A percentile compares a stretch with the other conserved stretches of the same genome.
Conservation (phyloP, 2,797 vertebrate genomes). For the Acrocephalus scirpaceus region DNA sequence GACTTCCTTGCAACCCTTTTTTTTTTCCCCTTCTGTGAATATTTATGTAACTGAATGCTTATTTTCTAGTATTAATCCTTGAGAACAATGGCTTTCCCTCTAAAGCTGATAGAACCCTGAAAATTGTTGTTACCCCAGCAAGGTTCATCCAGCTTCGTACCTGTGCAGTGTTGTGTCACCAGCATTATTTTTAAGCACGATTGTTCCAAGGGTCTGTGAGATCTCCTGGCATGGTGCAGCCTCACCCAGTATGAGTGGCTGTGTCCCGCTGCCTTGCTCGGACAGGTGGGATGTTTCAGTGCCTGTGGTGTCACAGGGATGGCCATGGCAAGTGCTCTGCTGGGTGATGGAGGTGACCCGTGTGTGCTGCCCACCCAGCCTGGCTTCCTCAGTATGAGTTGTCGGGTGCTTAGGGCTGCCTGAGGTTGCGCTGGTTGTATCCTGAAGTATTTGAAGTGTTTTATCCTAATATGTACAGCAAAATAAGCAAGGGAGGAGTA, state of each 20-base stretch:
- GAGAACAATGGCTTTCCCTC: not conserved
- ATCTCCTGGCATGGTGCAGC: rapidly evolving
- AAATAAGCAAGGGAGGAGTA: not conserved
- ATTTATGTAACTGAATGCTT: not conserved
- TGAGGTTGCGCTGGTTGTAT: not conserved
- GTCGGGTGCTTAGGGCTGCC: rapidly evolving
- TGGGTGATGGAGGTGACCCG: rapidly evolving
- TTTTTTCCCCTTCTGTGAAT: not conserved
- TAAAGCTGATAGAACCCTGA: not conserved
- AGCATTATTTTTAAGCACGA: not conserved
- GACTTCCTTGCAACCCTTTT: not conserved
- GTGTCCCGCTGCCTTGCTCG: rapidly evolving
- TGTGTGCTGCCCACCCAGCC: not conserved
- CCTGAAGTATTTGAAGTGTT: not conserved
- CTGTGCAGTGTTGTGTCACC: rapidly evolving
- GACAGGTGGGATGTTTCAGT: rapidly evolving
- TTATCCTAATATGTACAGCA: not conserved
- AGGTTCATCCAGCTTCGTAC: rapidly evolving
- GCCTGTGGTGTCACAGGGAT: rapidly evolving
- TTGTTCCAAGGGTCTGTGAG: rapidly evolving
- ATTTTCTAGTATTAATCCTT: not conserved
- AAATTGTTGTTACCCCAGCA: not conserved
- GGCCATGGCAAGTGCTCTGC: rapidly evolving
- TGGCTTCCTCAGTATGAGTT: not conserved
- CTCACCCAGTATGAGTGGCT: rapidly evolving